These are phyloP conservation scores for Coracias cyanogaster DNA, from an alignment of 2,797 vertebrate species.

Conservation along the genomic window DNA sequence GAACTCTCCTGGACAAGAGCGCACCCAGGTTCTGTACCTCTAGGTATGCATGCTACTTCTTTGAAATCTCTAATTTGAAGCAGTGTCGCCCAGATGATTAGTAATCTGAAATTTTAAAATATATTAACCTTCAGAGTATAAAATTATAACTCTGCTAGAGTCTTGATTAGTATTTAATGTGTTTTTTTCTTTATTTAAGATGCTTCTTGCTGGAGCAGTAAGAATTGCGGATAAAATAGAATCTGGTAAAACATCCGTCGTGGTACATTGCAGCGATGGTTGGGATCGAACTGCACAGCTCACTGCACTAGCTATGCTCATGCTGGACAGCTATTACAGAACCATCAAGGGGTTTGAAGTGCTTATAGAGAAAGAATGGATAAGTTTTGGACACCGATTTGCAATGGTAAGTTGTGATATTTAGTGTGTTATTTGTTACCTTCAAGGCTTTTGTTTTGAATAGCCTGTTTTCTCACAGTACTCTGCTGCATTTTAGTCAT, in stretches of 20 bases:
- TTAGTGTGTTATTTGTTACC: background rate
- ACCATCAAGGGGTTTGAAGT: constrained; percentile 90
- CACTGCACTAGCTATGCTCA: constrained; percentile 93
- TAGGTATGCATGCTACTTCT: background rate
- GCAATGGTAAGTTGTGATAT: constrained; percentile 84
- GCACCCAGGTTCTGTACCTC: background rate
- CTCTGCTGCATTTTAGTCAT: background rate
- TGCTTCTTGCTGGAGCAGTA: constrained; percentile 90
- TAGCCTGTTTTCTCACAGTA: background rate
- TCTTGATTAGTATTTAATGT: background rate
- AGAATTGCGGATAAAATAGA: constrained; percentile 93
- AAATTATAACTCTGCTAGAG: accelerated
- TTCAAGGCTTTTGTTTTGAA: background rate
- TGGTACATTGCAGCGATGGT: constrained; percentile 94
- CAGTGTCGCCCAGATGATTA: background rate
- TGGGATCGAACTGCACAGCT: constrained; percentile 96
- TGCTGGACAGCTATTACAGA: constrained; percentile 93
- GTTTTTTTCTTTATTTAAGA: constrained; percentile 72
- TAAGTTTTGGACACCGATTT: constrained; percentile 94
- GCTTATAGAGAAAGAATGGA: constrained; percentile 96
- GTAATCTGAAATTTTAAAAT: background rate
- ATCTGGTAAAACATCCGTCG: constrained; percentile 92
- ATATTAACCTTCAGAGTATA: background rate
- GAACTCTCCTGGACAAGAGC: background rate
- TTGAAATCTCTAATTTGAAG: background rate